Evolutionary conservation across 1,140 invertebrate genomes (phyloP).

Genomic region (Cotesia typhae): DNA sequence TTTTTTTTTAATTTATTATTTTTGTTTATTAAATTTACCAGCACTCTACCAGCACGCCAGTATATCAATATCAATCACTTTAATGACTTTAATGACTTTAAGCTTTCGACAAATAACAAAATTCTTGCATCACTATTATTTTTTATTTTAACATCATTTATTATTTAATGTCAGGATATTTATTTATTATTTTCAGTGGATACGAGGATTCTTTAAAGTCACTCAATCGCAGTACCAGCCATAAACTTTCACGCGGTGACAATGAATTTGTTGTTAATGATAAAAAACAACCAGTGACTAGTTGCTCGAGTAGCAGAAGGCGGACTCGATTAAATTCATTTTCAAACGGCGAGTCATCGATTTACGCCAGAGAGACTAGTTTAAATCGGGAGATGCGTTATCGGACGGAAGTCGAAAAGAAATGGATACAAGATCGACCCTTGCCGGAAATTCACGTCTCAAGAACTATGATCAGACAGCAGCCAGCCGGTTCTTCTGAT

Average conservation of each 20-base stretch:
- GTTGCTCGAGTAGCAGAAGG: slow-evolving; percentile 31
- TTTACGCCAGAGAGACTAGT: slow-evolving; percentile 49
- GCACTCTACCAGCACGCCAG: not conserved
- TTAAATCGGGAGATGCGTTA: slow-evolving; percentile 44
- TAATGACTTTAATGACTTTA: not conserved
- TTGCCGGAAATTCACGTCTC: slow-evolving; percentile 42
- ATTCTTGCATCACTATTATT: no score
- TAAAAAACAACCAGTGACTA: slow-evolving; percentile 38
- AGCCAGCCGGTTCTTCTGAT: slow-evolving; percentile 40
- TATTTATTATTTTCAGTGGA: slow-evolving; percentile 45
- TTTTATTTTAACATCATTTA: not conserved
- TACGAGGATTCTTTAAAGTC: slow-evolving; percentile 63
- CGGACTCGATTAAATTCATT: slow-evolving; percentile 53
- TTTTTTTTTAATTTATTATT: not conserved
- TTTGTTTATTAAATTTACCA: not conserved
- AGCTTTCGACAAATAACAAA: no score
- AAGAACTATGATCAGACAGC: slow-evolving; percentile 56
- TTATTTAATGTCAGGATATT: not conserved
- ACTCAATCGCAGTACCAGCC: slow-evolving; percentile 49
- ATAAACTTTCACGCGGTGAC: slow-evolving; percentile 38
- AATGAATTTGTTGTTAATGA: slow-evolving; percentile 42
- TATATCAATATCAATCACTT: not conserved
- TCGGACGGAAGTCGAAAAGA: slow-evolving; percentile 39
- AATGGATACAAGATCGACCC: slow-evolving; percentile 20
- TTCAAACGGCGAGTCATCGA: slow-evolving; percentile 45